Evolutionary conservation across 2,888 invertebrate genomes (phyloP).

Genomic region (Caenorhabditis panamensis): DNA sequence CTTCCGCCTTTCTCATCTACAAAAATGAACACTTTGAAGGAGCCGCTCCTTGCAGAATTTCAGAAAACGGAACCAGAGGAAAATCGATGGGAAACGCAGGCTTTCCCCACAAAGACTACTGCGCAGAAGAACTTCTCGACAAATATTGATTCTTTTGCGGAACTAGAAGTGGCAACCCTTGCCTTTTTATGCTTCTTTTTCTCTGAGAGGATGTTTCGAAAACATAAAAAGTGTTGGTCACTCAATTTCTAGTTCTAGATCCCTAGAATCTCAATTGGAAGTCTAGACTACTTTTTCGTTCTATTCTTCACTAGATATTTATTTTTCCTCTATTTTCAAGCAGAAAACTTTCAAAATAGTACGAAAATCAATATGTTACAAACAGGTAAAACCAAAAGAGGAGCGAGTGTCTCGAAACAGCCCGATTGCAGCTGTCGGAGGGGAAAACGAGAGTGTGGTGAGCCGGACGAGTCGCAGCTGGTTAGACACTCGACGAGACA

Average conservation of each 20-base stretch:
- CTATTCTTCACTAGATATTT: too few relatives aligned
- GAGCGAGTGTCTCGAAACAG: constrained; percentile 25
- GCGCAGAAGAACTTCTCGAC: constrained; percentile 15
- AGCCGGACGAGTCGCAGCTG: constrained; percentile 24
- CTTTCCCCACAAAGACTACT: neutral
- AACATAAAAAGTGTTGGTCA: too few relatives aligned
- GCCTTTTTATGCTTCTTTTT: neutral
- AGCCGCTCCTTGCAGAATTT: neutral
- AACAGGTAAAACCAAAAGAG: constrained; percentile 27
- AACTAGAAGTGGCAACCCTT: neutral
- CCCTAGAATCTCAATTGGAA: too few relatives aligned
- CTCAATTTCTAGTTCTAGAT: too few relatives aligned
- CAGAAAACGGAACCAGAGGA: neutral
- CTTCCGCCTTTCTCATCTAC: too few relatives aligned
- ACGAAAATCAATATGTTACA: constrained; percentile 19
- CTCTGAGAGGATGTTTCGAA: too few relatives aligned
- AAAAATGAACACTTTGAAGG: too few relatives aligned
- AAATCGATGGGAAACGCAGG: constrained; percentile 1
- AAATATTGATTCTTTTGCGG: constrained; percentile 33
- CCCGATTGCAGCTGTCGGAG: constrained; percentile 30
- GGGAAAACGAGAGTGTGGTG: constrained; percentile 13
- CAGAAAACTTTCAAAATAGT: constrained; percentile 1
- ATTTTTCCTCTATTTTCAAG: neutral
- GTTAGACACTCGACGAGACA: constrained; percentile 9
- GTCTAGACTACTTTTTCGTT: too few relatives aligned